Evolutionary conservation across 2,888 invertebrate genomes (phyloP), one percentile per base, ranked within the genome.

Genomic region (Drosophila nigritarsus): DNA sequence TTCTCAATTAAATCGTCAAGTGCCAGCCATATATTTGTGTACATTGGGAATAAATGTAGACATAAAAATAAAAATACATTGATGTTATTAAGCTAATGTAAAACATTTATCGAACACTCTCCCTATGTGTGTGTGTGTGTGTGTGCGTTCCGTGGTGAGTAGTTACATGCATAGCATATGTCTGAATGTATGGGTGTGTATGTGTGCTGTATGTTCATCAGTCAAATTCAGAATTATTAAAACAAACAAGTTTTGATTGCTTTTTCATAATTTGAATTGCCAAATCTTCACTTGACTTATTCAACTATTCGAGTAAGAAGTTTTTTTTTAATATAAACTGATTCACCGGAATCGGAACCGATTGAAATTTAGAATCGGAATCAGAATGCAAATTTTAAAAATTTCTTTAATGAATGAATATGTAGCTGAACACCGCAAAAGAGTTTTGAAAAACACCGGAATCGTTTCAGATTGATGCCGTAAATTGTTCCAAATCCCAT

Each of bases 1-100:
- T 63, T 50, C 56, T 77, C 79, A 77, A 80, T 89, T 87, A 82
- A 81, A 81, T 75, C 73, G 75, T 83, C 85, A 82, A 89, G 88
- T 84, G 89, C 78, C 68, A 49, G 73, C 64, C 40, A 60, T 77
- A 60, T 50, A 73, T 49, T 34, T 65, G 32, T 59, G 32, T 64
- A 61, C 58, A 73, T 72, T 72, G 27, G 32, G 34, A 42, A 45
- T 45, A 30, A 20, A 51, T 62, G 61, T 24, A 53, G 24, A n/a
- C 32, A 53, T 53, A n/a, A 56, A 56, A 45, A 40, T 30, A 36
- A 42, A 64, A 55, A n/a, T 38, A 27, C 38, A 29, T 13, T 51
- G 36, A 51, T 45, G 56, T 64, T 64, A 55, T 56, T 56, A 34
- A 40, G 24, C 50, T 64, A 64, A 71, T 70, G 64, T 78, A 85